Evolutionary conservation across 1,140 invertebrate genomes (phyloP), one percentile per base, ranked within the genome.

Genomic region (Diorhabda elongata): DNA sequence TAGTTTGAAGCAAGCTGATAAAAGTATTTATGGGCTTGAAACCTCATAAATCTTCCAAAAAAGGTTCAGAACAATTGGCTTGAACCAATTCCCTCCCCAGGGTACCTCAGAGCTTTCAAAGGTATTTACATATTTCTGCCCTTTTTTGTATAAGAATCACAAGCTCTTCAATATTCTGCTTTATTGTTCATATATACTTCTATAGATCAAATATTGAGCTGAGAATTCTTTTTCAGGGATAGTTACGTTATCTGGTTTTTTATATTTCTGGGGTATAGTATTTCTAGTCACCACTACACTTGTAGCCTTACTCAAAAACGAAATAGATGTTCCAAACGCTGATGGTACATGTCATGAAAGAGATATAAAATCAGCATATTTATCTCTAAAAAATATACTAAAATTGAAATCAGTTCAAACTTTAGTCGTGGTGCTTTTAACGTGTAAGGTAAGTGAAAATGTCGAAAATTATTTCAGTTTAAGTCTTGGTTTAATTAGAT

Each of bases 231-330:
- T 74, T 69, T 68, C 5, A 76, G 90, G 90, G 59, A 81, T 99
- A n/a, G 87, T 99, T 3, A 97, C 94, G 7, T 84, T 99, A 43
- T 83, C 93, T 63, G 92, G 90, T 71, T 99, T 98, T 82, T 84
- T 99, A 3, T 92, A 91, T 79, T 98, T 99, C 79, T 99, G 97
- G 97, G 96, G 95, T 41, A 88, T 94, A 77, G 83, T 94, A 2
- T 99, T 99, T 81, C 84, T 99, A 42, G 76, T 95, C 2, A 91
- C 91, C 0, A 99, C 98, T 2, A 96, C 95, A 1, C 72, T 98
- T 0, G 90, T 99, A 9, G 91, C 92, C 41, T 68, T 98, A 3
- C 87, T 98, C 0, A 99, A 99, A 84, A 87, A 86, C 68, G 98
- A 99, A 83, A 86, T 88, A 73, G 79, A 81, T 64, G 45, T 69